Evolutionary conservation across 2,113 vertebrate species (phyloP), one percentile per base, ranked within the genome.

Genomic region (human (Homo sapiens)): DNA sequence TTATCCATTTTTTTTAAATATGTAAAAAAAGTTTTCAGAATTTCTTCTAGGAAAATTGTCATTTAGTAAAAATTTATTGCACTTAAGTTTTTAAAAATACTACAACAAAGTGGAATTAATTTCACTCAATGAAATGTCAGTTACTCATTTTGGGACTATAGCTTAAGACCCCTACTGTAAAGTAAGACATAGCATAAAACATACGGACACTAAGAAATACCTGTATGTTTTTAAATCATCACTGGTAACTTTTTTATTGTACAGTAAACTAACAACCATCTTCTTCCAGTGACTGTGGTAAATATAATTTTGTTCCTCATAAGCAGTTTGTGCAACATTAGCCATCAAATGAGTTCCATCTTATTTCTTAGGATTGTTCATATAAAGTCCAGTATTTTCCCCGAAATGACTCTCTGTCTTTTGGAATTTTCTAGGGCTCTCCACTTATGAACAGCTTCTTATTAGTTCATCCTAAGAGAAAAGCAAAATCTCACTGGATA

Each of bases 31-130:
- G 27, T 32, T 61, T 66, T 79, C 17, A 81, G 1, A 85, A n/a
- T 73, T 93, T 95, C 5, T 78, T 92, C 3, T 25, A 92, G 38
- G 45, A 11, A 73, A 78, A 76, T 66, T 94, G 57, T 90, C 35
- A 73, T 43, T 80, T 94, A 68, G 55, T 75, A 92, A 93, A 89
- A 79, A n/a, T 40, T 4, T 87, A 72, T 40, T 52, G 52, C 27
- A 78, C 64, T 73, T 50, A 89, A 89, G 9, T 52, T 70, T 89
- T 57, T 25, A 59, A 96, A 85, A 90, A 93, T 83, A 78, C 30
- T 66, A 64, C 55, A 93, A 52, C 64, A 73, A 89, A 82, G 23
- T 73, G 38, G 94, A 94, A 50, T 73, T 73, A 30, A 32, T 79
- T 35, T 35, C 40, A 87, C 2, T 82, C 12, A 55, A 8, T 89